Percentiles rank a stretch among this genome's conserved stretches.
Evolutionary conservation across 2,888 invertebrate species (phyloP).

Genomic region (Micropterix aruncella): DNA sequence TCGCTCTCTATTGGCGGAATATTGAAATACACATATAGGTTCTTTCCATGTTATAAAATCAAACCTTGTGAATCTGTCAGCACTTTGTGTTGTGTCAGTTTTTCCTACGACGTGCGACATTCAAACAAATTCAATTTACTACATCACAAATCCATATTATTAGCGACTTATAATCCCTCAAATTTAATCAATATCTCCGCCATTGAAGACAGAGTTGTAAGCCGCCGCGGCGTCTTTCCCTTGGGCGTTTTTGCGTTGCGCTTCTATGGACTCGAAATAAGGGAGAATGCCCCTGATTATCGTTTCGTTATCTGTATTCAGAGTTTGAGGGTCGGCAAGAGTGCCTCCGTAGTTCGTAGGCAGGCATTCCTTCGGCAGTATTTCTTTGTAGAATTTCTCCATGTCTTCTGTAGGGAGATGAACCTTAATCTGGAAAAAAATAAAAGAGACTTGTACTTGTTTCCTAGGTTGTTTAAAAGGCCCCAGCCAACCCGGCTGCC

Average conservation of each 20-base stretch:
- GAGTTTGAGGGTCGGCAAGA: conserved; percentile 30
- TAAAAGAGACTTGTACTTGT: too few relatives aligned
- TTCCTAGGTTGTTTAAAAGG: too few relatives aligned
- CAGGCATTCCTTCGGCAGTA: conserved; percentile 38
- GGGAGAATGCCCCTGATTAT: conserved; percentile 22
- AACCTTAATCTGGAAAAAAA: conserved; percentile 43
- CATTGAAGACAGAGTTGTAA: background rate
- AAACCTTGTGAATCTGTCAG: too few relatives aligned
- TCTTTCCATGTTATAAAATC: too few relatives aligned
- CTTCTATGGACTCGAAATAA: conserved; percentile 30
- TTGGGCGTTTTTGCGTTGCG: conserved; percentile 25
- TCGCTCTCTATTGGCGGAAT: too few relatives aligned
- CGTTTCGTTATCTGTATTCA: conserved; percentile 29
- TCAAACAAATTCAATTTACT: too few relatives aligned
- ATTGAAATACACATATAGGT: too few relatives aligned
- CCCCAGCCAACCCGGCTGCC: too few relatives aligned
- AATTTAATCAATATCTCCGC: background rate
- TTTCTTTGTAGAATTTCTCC: conserved; percentile 37
- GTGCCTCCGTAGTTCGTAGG: conserved; percentile 49
- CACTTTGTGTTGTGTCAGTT: too few relatives aligned
- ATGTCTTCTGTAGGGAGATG: conserved; percentile 40
- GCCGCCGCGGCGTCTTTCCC: conserved; percentile 21
- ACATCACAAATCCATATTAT: too few relatives aligned
- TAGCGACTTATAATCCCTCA: too few relatives aligned
- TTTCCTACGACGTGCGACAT: too few relatives aligned